Conservation (phyloP, 1,140 invertebrate species). For the Metopolophium dirhodum region DNA sequence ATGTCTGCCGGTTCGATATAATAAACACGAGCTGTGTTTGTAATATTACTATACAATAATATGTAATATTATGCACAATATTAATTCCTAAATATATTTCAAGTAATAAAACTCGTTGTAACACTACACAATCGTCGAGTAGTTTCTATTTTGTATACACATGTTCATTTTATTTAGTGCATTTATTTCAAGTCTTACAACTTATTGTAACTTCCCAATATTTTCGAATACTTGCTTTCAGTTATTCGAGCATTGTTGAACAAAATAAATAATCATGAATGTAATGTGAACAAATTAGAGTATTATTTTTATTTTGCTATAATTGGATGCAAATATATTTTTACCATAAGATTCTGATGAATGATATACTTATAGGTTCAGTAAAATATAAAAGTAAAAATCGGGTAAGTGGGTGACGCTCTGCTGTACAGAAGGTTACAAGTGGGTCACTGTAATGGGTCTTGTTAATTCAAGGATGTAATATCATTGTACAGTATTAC, state of each 20-base stretch:
- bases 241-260: background rate
- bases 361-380: background rate
- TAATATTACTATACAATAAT: background rate
- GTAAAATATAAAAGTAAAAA: background rate
- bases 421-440: too few species aligned
- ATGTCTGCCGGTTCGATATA: background rate
- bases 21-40: background rate
- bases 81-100: background rate
- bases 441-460: too few species aligned
- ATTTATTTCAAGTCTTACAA: background rate
- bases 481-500: too few species aligned
- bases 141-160: background rate
- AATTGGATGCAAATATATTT: too few species aligned
- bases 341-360: background rate
- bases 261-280: background rate
- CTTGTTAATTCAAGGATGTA: too few species aligned
- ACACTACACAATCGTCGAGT: background rate
- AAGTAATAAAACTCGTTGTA: background rate
- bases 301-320: background rate
- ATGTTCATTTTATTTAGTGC: background rate
- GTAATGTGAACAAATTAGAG: background rate
- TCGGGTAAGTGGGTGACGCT: too few species aligned
- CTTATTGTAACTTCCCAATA: background rate
- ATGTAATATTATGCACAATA: background rate
- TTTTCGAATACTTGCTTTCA: background rate